Base-by-base conservation (phyloP, 2,888 invertebrate species). In the Orchestes rusci region DNA sequence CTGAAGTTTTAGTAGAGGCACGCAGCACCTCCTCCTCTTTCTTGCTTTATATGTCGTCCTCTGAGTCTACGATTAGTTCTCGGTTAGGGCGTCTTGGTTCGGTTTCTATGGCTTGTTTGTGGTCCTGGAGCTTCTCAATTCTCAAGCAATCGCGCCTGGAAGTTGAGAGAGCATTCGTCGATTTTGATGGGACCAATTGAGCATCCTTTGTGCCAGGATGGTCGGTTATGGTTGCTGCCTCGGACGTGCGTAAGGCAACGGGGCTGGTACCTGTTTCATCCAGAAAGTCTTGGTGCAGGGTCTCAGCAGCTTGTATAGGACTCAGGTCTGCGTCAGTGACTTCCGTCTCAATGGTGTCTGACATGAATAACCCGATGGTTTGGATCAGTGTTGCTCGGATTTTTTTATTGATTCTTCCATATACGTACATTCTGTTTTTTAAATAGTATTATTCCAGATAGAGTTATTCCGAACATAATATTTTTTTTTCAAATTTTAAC, bases 241-340 rank as follows among this genome's bases (percentile, higher is more conserved):
- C 75, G 3, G 73, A 72, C 1, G 73, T 73, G 4, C 65, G 66
- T 50, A 72, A 70, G 47, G 71, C 72, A 10, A 73, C 69, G 1
- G 74, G 73, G 58, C 74, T 73, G 29, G 72, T 71, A 2, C 70
- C 73, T 23, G 65, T 67, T 52, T 73, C 72, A 10, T 68, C 67
- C 53, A 62, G 72, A 19, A 70, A 69, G 27, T 66, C 66, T 8
- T 65, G 59, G 29, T 61, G 63, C 10, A 63, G 63, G 10, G 66
- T 53, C 53, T 74, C 74, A 54, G 74, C 74, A 8, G 71, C 70
- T 60, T 72, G 73, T 32, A 75, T 74, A 2, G 75, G 74, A 58
- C 74, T 74, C 37, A 75, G 57, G 3, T 73, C 75, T 18, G 74
- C 73, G 58, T 75, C 74, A 2, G 74, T 74, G 20, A 74, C 74